Evolutionary conservation across 2,888 invertebrate species (phyloP), one percentile per base, ranked within the genome.

Genomic region (Eupithecia dodoneata): DNA sequence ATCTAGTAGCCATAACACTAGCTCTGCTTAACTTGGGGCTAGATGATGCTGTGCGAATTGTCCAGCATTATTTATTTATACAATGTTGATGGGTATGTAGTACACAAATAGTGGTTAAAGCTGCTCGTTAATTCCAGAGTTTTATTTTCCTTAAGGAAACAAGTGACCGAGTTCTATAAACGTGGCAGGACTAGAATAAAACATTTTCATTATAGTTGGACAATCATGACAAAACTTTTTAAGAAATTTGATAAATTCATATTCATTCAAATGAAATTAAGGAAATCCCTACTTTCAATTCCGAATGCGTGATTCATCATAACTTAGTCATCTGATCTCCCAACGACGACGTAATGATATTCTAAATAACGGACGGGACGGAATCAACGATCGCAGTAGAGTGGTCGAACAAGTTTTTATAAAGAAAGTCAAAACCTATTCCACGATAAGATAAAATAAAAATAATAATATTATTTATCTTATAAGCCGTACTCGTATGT

Each of bases 61-160:
- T 30, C 30, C 30, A 30, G 30, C 30, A 30, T 30, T 30, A 30
- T 30, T 30, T 30, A 30, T 30, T 30, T 30, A 30, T 30, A 30
- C 1, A 30, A 30, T n/a, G n/a, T n/a, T n/a, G 7, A 18, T 6
- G 4, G 59, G 5, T 59, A 30, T 30, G 30, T 30, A 30, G 30
- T 1, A 30, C 30, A 30, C 30, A 1, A 1, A 30, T 30, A 30
- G 30, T 0, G n/a, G n/a, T n/a, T 55, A 15, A 15, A 7, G 18
- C n/a, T 30, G 30, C 30, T 63, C 18, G 30, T 30, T 10, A 18
- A 63, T n/a, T 10, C 30, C 63, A 10, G 3, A 5, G 10, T 18
- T 30, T 63, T 30, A 63, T 63, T 63, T 63, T 30, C 63, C 63
- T 63, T 63, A 12, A 12, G 63, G 63, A 63, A 63, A 63, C 63